Evolutionary conservation across 2,797 vertebrate species (phyloP).

Genomic region (Denticeps clupeoides): DNA sequence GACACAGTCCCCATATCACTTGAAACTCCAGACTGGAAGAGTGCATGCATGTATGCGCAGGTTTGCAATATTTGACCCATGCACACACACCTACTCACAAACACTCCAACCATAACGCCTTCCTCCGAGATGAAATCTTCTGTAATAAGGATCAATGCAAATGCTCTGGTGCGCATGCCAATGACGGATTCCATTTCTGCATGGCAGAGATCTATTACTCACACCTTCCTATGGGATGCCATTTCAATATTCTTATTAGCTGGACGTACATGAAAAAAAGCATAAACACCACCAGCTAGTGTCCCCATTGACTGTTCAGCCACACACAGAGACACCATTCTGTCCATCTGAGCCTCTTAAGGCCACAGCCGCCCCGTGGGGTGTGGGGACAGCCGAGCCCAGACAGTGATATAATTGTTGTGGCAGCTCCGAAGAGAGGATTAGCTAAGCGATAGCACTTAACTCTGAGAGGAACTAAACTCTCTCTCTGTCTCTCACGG

Average conservation of each 20-base stretch:
- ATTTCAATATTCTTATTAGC: no score
- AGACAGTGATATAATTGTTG: slow-evolving; percentile 5
- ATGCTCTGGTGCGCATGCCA: slow-evolving; percentile 51
- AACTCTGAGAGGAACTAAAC: no score
- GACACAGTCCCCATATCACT: no score
- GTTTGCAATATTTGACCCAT: no score
- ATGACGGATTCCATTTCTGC: slow-evolving; percentile 42
- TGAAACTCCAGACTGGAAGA: no score
- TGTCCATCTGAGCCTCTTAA: not conserved
- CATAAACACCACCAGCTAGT: not conserved
- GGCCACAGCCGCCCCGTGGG: not conserved
- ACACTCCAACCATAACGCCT: slow-evolving; percentile 24
- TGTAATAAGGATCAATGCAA: slow-evolving; percentile 66
- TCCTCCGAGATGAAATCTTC: slow-evolving; percentile 47
- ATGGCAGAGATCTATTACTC: slow-evolving; percentile 8
- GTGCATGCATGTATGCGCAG: no score
- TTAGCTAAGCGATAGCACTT: slow-evolving; percentile 14
- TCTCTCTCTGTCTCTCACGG: not conserved
- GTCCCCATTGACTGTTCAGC: not conserved
- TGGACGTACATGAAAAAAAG: no score
- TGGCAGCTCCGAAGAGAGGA: slow-evolving; percentile 1
- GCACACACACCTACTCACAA: slow-evolving; percentile 25
- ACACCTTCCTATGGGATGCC: no score
- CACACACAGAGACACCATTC: not conserved
- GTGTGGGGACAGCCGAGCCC: not conserved